phyloP scores from a whole-genome alignment of 2,888 invertebrate genomes.

The Carcina quercana region DNA sequence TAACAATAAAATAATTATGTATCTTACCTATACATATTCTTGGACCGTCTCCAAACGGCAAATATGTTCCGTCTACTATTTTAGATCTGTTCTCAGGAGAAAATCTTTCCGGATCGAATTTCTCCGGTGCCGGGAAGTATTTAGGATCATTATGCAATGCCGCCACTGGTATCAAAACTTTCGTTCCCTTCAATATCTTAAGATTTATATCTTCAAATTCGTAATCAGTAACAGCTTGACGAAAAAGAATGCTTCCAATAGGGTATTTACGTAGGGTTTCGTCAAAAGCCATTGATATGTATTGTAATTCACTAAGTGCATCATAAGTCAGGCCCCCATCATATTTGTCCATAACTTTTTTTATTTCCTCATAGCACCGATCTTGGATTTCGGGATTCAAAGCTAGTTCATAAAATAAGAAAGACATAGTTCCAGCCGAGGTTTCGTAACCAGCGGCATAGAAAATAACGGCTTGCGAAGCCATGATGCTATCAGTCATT shows the following conservation, averaged over 20 bases:
- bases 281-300: slow-evolving; percentile 41
- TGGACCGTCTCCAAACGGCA: slow-evolving; percentile 22
- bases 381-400: slow-evolving; percentile 37
- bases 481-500: slow-evolving; percentile 28
- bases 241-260: slow-evolving; percentile 39
- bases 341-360: slow-evolving; percentile 27
- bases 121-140: slow-evolving; percentile 30
- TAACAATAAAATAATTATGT: too few species aligned
- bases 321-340: slow-evolving; percentile 37
- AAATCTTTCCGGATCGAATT: slow-evolving; percentile 32
- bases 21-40: slow-evolving; percentile 20
- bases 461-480: slow-evolving; percentile 36
- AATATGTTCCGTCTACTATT: slow-evolving; percentile 14
- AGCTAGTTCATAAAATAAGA: slow-evolving; percentile 39
- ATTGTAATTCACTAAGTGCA: slow-evolving; percentile 35
- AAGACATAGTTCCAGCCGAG: slow-evolving; percentile 40
- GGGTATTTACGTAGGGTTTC: slow-evolving; percentile 61
- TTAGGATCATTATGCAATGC: slow-evolving; percentile 44
- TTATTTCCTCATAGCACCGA: slow-evolving; percentile 34
- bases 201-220: slow-evolving; percentile 33
- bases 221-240: slow-evolving; percentile 35
- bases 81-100: slow-evolving; percentile 16
- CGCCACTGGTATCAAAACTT: slow-evolving; percentile 28
- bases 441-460: slow-evolving; percentile 54
- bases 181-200: slow-evolving; percentile 26